phyloP scores from a whole-genome alignment of 1,140 invertebrate species.

The Drusus annulatus region DNA sequence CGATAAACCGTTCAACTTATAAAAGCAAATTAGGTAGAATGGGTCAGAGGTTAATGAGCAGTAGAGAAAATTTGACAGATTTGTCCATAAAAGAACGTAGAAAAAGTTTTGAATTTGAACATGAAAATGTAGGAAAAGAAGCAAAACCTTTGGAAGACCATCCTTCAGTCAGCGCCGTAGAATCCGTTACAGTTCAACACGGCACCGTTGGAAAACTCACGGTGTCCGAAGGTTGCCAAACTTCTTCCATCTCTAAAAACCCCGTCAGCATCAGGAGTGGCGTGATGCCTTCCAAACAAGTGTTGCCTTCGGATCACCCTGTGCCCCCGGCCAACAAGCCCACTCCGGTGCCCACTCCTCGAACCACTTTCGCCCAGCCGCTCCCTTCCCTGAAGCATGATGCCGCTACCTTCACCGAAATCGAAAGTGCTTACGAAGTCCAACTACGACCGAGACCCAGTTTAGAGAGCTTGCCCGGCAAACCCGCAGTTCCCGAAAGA shows the following conservation, averaged over 20 bases:
- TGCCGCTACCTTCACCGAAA: conserved; percentile 17
- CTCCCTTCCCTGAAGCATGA: conserved; percentile 17
- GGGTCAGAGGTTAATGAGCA: conserved; percentile 61
- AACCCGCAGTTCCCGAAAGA: conserved; percentile 81
- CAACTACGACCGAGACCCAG: conserved; percentile 60
- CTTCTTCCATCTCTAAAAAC: conserved; percentile 39
- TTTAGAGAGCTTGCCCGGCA: conserved; percentile 62
- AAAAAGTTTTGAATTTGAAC: conserved; percentile 68
- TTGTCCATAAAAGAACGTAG: conserved; percentile 59
- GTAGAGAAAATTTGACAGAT: conserved; percentile 66
- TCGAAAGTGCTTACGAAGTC: conserved; percentile 60
- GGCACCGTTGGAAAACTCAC: conserved; percentile 54
- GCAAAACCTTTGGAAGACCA: conserved; percentile 29
- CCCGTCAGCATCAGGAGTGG: conserved; percentile 43
- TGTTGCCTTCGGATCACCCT: conserved; percentile 23
- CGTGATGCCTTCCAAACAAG: conserved; percentile 41
- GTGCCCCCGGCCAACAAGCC: conserved; percentile 4
- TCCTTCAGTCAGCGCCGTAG: conserved; percentile 18
- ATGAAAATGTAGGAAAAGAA: conserved; percentile 60
- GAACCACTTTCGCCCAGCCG: conserved; percentile 33
- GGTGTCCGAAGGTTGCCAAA: conserved; percentile 54
- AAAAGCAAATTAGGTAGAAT: conserved; percentile 65
- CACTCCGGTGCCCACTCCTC: conserved; percentile 42
- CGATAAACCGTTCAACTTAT: conserved; percentile 70
- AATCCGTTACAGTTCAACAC: conserved; percentile 50